These are phyloP conservation scores for Rachycentron canadum DNA, from an alignment of 2,797 vertebrate genomes.

Conservation along the genomic window DNA sequence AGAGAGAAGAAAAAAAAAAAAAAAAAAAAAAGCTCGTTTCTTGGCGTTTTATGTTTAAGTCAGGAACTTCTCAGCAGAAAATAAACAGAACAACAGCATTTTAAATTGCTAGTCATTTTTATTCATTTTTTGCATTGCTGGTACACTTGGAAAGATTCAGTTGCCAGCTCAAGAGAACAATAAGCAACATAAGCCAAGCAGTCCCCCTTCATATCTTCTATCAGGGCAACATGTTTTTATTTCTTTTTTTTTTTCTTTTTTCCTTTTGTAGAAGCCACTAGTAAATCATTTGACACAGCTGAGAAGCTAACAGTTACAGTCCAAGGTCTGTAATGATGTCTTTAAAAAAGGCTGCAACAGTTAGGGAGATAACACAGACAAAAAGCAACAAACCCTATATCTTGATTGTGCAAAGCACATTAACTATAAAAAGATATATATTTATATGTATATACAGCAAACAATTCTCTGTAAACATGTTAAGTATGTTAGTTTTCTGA, in stretches of 20 bases:
- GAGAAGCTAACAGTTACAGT: slow-evolving; percentile 92
- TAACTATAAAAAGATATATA: slow-evolving; percentile 94
- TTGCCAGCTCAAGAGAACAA: slow-evolving; percentile 88
- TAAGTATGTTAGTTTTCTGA: slow-evolving; percentile 94
- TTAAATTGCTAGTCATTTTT: slow-evolving; percentile 84
- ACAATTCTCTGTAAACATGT: slow-evolving; percentile 98
- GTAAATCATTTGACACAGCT: slow-evolving; percentile 94
- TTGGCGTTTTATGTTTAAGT: neutral
- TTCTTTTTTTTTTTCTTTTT: slow-evolving; percentile 36
- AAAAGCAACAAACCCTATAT: slow-evolving; percentile 89
- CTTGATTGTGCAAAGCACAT: slow-evolving; percentile 93
- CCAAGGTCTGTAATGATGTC: slow-evolving; percentile 88
- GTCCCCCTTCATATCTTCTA: slow-evolving; percentile 79
- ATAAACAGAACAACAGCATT: neutral
- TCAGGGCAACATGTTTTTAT: slow-evolving; percentile 78
- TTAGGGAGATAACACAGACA: slow-evolving; percentile 90
- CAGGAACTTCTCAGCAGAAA: neutral
- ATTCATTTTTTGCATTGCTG: slow-evolving; percentile 88
- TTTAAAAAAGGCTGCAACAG: slow-evolving; percentile 90
- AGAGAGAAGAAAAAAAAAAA: too few species aligned
- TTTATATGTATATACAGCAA: slow-evolving; percentile 96
- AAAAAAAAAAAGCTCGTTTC: too few species aligned
- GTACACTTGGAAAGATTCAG: slow-evolving; percentile 89
- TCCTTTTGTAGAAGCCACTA: slow-evolving; percentile 86
- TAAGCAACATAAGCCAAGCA: slow-evolving; percentile 89